A percentile compares a stretch with the other conserved stretches of the same genome.
Evolutionary conservation across 2,888 invertebrate genomes (phyloP).

Genomic region (Polylopha cassiicola): DNA sequence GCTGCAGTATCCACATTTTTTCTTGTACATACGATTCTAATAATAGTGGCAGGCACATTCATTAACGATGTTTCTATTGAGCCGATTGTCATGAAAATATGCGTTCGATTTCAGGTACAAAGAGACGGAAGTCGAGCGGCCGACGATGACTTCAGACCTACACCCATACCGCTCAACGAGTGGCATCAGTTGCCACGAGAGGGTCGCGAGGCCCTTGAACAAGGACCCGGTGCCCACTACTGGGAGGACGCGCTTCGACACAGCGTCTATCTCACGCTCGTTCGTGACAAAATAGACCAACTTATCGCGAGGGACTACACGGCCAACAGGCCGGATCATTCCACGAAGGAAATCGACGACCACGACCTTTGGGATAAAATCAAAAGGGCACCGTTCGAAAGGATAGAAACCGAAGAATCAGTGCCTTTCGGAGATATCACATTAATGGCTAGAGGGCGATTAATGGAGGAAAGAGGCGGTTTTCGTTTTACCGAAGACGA

Average conservation of each 20-base stretch:
- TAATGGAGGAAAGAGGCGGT: constrained; percentile 71
- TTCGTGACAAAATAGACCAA: constrained; percentile 74
- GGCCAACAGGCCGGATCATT: constrained; percentile 39
- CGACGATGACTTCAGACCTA: constrained; percentile 59
- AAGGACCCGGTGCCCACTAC: constrained; percentile 45
- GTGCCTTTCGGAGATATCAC: constrained; percentile 80
- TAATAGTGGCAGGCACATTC: too few relatives aligned
- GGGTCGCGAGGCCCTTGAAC: too few relatives aligned
- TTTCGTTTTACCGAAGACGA: constrained; percentile 77
- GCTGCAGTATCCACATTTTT: constrained; percentile 51
- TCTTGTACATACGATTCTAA: constrained; percentile 28
- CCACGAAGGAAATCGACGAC: constrained; percentile 57
- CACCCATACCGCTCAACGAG: constrained; percentile 59
- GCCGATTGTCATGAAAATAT: too few relatives aligned
- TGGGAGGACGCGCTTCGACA: constrained; percentile 84
- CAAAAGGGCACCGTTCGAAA: constrained; percentile 64
- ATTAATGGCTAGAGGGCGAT: constrained; percentile 79
- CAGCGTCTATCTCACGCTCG: constrained; percentile 80
- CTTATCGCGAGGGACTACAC: constrained; percentile 59
- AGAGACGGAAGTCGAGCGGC: constrained; percentile 43
- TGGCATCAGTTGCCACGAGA: constrained; percentile 55
- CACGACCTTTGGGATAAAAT: constrained; percentile 71
- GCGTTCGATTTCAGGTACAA: constrained; percentile 49
- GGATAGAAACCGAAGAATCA: constrained; percentile 54
- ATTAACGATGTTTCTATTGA: too few relatives aligned